Evolutionary conservation across 2,797 vertebrate species (phyloP).

Genomic region (Eleutherodactylus coqui): DNA sequence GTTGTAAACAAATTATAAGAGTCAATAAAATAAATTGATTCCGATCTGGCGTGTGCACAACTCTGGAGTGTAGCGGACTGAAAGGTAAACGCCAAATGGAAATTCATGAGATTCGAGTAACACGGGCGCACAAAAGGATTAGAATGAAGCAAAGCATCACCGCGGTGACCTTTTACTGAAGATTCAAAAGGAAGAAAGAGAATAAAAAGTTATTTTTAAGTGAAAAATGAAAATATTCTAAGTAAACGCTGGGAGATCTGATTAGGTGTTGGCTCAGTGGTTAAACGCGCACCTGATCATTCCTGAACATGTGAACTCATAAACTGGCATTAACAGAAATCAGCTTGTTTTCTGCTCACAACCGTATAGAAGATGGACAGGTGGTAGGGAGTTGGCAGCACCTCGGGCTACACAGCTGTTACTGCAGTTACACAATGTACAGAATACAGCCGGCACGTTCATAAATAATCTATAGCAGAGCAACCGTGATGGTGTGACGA

Average conservation of each 20-base stretch:
- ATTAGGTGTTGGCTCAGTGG: slow-evolving; percentile 12
- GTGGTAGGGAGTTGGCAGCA: slow-evolving; percentile 12
- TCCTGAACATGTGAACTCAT: slow-evolving; percentile 16
- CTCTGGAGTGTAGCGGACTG: background rate
- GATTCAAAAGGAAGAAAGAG: background rate
- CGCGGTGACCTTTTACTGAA: slow-evolving; percentile 29
- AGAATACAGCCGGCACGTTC: background rate
- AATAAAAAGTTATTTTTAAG: background rate
- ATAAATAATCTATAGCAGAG: background rate
- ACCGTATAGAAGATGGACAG: background rate
- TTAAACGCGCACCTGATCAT: background rate
- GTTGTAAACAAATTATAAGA: slow-evolving; percentile 50
- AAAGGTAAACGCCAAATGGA: slow-evolving; percentile 29
- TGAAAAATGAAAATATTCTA: slow-evolving; percentile 30
- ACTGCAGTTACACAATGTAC: background rate
- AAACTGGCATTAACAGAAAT: slow-evolving; percentile 31
- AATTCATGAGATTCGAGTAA: slow-evolving; percentile 34
- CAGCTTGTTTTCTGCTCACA: background rate
- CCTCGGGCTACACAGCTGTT: slow-evolving; percentile 20
- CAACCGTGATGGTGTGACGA: background rate
- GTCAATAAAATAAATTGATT: slow-evolving; percentile 47
- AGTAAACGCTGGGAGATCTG: background rate
- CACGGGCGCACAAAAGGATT: slow-evolving; percentile 14
- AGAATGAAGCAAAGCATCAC: slow-evolving; percentile 35
- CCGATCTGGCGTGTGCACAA: slow-evolving; percentile 31